Conservation (phyloP, 2,888 invertebrate species). For the Clistopyga incitator region DNA sequence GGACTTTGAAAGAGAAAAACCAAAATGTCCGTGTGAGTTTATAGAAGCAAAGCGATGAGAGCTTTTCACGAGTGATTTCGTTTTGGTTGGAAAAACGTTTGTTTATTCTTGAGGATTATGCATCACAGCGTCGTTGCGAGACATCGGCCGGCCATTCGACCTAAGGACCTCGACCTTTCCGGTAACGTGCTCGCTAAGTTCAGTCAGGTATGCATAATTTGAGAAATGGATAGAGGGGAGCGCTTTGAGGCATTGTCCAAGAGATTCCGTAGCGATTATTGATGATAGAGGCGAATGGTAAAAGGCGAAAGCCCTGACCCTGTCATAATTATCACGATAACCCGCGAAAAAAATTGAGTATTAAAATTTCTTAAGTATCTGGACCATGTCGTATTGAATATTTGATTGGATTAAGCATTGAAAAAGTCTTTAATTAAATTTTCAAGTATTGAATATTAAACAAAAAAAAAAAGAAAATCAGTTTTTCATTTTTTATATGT, state of each 20-base stretch:
- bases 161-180: constrained; percentile 71
- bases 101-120: constrained; percentile 41
- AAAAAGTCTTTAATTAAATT: no score
- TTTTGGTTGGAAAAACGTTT: neutral
- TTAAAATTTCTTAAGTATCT: no score
- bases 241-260: neutral
- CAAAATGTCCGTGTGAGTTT: constrained; percentile 3
- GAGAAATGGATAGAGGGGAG: no score
- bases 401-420: no score
- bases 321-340: no score
- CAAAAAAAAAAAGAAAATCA: no score
- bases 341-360: no score
- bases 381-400: no score
- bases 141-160: constrained; percentile 65
- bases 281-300: no score
- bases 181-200: constrained; percentile 62
- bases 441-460: no score
- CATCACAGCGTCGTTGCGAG: constrained; percentile 62
- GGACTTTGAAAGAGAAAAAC: neutral
- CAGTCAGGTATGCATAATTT: constrained; percentile 66
- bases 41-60: constrained; percentile 61
- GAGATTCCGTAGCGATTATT: neutral
- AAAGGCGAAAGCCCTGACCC: no score
- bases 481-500: no score
- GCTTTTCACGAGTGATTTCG: neutral